A percentile compares a stretch with the other conserved stretches of the same genome.
Evolutionary conservation across 1,140 invertebrate genomes (phyloP).

Genomic region (Nylanderia fulva): DNA sequence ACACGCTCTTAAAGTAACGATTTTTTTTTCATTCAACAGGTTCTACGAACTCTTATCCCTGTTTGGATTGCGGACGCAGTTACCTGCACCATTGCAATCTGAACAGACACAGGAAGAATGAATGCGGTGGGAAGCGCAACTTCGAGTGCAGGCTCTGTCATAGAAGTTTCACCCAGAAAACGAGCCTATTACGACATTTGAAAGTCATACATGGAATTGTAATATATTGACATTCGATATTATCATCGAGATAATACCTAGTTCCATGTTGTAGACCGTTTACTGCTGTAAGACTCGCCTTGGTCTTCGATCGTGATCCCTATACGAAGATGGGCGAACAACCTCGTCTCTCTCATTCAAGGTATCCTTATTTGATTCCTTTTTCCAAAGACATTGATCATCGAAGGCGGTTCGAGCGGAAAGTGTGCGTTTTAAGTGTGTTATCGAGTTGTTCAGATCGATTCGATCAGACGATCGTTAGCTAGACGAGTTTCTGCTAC

Average conservation of each 20-base stretch:
- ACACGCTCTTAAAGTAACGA: conserved; percentile 3
- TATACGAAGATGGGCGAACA: neutral
- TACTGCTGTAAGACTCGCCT: neutral
- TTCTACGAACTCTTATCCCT: conserved; percentile 68
- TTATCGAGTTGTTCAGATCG: neutral
- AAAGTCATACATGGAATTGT: conserved; percentile 68
- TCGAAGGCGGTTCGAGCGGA: neutral
- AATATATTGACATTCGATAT: conserved; percentile 47
- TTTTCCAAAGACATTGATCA: neutral
- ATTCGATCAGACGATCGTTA: neutral
- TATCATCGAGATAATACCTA: conserved; percentile 40
- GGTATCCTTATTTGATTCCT: neutral
- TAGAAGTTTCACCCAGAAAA: conserved; percentile 82
- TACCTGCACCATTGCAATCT: conserved; percentile 81
- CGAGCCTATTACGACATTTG: conserved; percentile 79
- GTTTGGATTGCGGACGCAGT: conserved; percentile 75
- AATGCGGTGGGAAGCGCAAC: conserved; percentile 81
- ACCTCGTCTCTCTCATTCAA: neutral
- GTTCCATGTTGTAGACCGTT: conserved; percentile 44
- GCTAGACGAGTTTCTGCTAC: neutral
- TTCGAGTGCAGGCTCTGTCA: conserved; percentile 81
- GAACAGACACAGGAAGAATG: conserved; percentile 80
- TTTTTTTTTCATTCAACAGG: conserved; percentile 65
- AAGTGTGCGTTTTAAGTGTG: neutral
- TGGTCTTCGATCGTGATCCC: neutral